phyloP scores from a whole-genome alignment of 2,797 vertebrate species.

The Syngnathus rostellatus region DNA sequence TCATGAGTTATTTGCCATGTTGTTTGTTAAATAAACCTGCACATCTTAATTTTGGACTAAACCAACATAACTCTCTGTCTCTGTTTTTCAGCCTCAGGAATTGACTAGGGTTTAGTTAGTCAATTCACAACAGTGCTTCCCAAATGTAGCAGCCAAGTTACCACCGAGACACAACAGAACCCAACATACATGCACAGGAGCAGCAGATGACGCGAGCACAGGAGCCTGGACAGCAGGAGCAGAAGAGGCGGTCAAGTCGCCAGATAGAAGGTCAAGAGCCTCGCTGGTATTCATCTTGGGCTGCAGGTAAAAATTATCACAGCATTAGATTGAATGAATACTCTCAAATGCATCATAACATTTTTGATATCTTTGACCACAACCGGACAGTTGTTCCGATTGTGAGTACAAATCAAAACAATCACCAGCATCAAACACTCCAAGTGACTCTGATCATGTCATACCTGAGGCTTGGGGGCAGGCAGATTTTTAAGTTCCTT shows the following conservation, averaged over 20 bases:
- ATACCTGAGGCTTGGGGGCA: conserved; percentile 59
- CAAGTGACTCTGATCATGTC: not conserved
- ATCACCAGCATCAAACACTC: not conserved
- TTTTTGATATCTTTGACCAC: not conserved
- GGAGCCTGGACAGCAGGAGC: conserved; percentile 28
- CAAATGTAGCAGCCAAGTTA: not conserved
- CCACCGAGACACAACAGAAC: not conserved
- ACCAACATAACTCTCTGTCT: no score
- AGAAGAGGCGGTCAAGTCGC: conserved; percentile 34
- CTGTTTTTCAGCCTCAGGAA: no score
- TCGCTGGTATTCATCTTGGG: conserved; percentile 42
- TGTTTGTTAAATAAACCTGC: no score
- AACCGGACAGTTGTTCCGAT: not conserved
- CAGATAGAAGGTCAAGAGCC: conserved; percentile 51
- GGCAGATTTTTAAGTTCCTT: conserved; percentile 51
- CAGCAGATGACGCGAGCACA: not conserved
- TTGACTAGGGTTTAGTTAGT: no score
- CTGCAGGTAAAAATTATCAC: conserved; percentile 16
- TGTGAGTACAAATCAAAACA: not conserved
- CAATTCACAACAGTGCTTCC: not conserved
- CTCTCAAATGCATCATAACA: not conserved
- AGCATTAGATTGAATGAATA: not conserved
- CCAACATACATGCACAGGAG: not conserved
- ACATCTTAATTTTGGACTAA: no score
- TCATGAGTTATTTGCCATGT: no score